Evolutionary conservation across 2,888 invertebrate species (phyloP).

Genomic region (Plebejus argus): DNA sequence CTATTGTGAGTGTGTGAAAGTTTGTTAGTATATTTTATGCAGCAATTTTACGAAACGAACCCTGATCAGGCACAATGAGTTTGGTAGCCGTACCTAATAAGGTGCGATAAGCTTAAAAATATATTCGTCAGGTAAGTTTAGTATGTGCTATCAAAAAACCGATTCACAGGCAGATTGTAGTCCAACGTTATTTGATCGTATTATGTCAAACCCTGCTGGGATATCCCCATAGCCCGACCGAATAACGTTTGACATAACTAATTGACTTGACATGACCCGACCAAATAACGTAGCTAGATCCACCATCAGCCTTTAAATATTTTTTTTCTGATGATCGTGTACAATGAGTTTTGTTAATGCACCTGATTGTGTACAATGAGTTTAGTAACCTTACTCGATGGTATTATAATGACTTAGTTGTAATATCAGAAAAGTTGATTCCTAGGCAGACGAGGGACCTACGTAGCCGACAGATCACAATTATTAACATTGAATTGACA

Average conservation of each 20-base stretch:
- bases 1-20: constrained; percentile 1
- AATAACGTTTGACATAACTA: too few relatives aligned
- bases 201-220: too few relatives aligned
- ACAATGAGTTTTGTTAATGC: neutral
- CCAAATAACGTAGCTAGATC: neutral
- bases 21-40: neutral
- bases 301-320: neutral
- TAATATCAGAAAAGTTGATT: too few relatives aligned
- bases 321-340: neutral
- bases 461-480: too few relatives aligned
- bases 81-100: neutral
- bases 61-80: neutral
- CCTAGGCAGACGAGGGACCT: too few relatives aligned
- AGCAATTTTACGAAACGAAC: neutral
- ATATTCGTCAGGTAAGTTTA: too few relatives aligned
- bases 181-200: too few relatives aligned
- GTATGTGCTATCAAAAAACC: neutral
- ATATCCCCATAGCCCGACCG: too few relatives aligned
- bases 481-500: too few relatives aligned
- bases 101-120: neutral
- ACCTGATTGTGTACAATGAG: constrained; percentile 31
- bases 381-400: constrained; percentile 62
- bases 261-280: too few relatives aligned
- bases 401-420: too few relatives aligned
- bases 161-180: neutral